Evolutionary conservation across 1,140 invertebrate species (phyloP).

Genomic region (Drosophila truncata): DNA sequence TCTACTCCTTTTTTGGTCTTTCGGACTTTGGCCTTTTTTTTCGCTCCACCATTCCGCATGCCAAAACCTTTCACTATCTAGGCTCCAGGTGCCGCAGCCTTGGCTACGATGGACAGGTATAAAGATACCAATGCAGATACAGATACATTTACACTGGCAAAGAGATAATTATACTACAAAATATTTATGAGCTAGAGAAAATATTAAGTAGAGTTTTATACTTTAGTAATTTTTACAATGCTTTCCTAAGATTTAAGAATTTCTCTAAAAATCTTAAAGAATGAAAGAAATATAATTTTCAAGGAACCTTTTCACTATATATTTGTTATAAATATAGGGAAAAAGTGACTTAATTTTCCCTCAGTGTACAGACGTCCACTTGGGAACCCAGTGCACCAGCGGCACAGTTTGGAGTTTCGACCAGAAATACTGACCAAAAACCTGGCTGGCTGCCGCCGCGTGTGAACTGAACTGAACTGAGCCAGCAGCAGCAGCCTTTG

Average conservation of each 20-base stretch:
- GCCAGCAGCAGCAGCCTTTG: slow-evolving; percentile 71
- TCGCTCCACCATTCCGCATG: slow-evolving; percentile 34
- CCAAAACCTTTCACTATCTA: slow-evolving; percentile 74
- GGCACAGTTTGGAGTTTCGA: slow-evolving; percentile 16
- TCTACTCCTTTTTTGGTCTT: slow-evolving; percentile 30
- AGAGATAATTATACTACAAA: not conserved
- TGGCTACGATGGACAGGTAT: slow-evolving; percentile 50
- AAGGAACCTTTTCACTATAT: not conserved
- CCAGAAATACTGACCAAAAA: slow-evolving; percentile 63
- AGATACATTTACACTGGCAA: slow-evolving; percentile 4
- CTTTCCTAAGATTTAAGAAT: not conserved
- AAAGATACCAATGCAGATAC: slow-evolving; percentile 29
- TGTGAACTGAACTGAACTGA: slow-evolving; percentile 77
- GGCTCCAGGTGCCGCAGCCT: slow-evolving; percentile 57
- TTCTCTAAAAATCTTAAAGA: not conserved
- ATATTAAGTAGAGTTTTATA: not conserved
- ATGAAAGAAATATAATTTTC: not conserved
- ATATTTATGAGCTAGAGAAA: too few relatives aligned
- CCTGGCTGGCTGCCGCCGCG: slow-evolving; percentile 49
- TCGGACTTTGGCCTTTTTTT: slow-evolving; percentile 23
- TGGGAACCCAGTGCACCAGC: slow-evolving; percentile 41
- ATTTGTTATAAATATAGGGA: not conserved
- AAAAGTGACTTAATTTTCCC: not conserved
- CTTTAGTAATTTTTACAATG: not conserved
- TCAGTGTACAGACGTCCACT: slow-evolving; percentile 3